Conservation (phyloP, 2,888 invertebrate species). For the Ypsolopha scabrella region DNA sequence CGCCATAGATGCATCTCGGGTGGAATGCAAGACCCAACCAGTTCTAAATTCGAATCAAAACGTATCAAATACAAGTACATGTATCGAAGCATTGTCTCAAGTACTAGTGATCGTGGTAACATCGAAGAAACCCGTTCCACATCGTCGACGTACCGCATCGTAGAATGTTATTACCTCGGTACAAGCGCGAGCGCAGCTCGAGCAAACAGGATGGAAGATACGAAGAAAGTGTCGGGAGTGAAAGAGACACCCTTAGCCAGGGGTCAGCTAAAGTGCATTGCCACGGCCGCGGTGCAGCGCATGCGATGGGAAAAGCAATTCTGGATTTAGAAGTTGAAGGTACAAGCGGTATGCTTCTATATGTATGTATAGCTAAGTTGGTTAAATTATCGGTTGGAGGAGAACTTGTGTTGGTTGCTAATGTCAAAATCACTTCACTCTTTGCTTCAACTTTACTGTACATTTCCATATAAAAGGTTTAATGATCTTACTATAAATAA, state of each 20-base stretch:
- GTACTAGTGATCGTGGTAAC: slow-evolving; percentile 58
- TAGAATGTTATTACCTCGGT: slow-evolving; percentile 63
- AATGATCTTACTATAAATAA: too few species aligned
- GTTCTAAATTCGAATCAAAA: slow-evolving; percentile 13
- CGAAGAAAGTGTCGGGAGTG: slow-evolving; percentile 41
- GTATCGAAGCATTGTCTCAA: slow-evolving; percentile 54
- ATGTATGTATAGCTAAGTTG: background rate
- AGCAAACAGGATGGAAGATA: slow-evolving; percentile 34
- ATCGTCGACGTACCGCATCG: slow-evolving; percentile 61
- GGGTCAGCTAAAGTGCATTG: slow-evolving; percentile 71
- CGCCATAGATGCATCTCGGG: background rate
- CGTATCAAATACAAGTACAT: slow-evolving; percentile 30
- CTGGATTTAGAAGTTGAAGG: slow-evolving; percentile 15
- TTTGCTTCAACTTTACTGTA: too few species aligned
- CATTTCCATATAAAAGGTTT: too few species aligned
- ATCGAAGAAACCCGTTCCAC: slow-evolving; percentile 66
- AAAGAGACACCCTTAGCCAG: slow-evolving; percentile 48
- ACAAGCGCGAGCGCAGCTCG: slow-evolving; percentile 59
- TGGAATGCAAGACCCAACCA: background rate
- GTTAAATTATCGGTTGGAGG: too few species aligned
- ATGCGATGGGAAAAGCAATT: slow-evolving; percentile 61
- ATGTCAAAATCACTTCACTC: too few species aligned
- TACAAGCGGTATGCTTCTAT: background rate
- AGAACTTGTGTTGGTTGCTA: too few species aligned
- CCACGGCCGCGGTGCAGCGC: slow-evolving; percentile 57